Conservation (phyloP, 2,888 invertebrate genomes). For the Chironomus riparius region DNA sequence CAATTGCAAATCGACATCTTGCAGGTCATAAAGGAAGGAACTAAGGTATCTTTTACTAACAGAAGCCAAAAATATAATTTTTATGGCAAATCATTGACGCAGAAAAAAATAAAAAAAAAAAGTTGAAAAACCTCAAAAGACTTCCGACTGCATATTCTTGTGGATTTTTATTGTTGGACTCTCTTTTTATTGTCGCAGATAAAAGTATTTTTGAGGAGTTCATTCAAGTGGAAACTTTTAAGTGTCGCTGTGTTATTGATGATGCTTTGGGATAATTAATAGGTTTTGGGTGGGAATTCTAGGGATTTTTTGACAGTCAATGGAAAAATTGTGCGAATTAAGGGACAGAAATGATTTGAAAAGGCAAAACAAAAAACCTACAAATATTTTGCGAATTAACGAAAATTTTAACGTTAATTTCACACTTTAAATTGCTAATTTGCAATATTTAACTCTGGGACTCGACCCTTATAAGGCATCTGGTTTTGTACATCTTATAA, state of each 20-base stretch:
- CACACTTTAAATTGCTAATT: no score
- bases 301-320: no score
- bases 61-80: slow-evolving; percentile 7
- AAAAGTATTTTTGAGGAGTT: background rate
- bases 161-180: background rate
- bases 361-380: no score
- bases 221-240: background rate
- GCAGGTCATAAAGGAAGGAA: slow-evolving; percentile 12
- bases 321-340: no score
- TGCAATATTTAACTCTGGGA: no score
- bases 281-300: no score
- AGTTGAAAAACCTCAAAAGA: background rate
- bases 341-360: no score
- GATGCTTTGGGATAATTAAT: no score
- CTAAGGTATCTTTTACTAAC: slow-evolving; percentile 15
- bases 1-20: background rate
- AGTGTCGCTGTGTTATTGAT: background rate
- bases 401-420: no score
- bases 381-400: no score
- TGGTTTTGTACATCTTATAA: no score
- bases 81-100: background rate
- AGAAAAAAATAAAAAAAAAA: background rate
- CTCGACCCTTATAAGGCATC: no score
- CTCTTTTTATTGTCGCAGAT: background rate
- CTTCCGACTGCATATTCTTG: slow-evolving; percentile 5